Evolutionary conservation across 2,113 vertebrate species (phyloP).

Genomic region (Rattus norvegicus): DNA sequence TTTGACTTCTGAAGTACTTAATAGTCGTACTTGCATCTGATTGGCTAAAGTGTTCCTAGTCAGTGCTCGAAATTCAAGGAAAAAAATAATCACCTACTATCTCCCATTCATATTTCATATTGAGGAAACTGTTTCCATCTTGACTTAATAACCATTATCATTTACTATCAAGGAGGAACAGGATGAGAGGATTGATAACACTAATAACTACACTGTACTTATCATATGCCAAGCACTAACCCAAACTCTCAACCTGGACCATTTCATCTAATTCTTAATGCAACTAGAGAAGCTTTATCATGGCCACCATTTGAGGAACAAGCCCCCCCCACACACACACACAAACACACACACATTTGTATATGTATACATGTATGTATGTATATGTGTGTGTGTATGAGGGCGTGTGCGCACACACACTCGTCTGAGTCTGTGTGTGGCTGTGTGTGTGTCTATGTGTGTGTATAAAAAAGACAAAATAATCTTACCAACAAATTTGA

Average conservation of each 20-base stretch:
- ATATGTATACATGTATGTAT: no score
- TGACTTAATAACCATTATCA: neutral
- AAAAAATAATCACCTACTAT: neutral
- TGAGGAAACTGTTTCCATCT: neutral
- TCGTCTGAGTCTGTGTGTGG: no score
- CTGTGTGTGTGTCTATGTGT: no score
- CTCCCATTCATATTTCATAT: neutral
- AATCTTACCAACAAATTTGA: neutral
- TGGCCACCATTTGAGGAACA: neutral
- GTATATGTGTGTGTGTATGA: no score
- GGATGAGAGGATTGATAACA: neutral
- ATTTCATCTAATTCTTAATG: neutral
- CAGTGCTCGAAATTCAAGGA: slow-evolving; percentile 7
- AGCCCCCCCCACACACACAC: neutral
- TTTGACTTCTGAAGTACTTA: neutral
- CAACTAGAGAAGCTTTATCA: neutral
- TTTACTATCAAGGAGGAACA: neutral
- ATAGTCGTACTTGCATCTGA: neutral
- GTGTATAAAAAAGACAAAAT: neutral
- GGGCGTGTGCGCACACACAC: no score
- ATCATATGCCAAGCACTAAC: neutral
- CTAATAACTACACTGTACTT: neutral
- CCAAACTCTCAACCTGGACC: neutral
- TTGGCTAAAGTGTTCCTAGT: neutral
- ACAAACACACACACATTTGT: neutral